Base-by-base conservation (phyloP, 2,113 vertebrate species). In the Platycercus adscitus region DNA sequence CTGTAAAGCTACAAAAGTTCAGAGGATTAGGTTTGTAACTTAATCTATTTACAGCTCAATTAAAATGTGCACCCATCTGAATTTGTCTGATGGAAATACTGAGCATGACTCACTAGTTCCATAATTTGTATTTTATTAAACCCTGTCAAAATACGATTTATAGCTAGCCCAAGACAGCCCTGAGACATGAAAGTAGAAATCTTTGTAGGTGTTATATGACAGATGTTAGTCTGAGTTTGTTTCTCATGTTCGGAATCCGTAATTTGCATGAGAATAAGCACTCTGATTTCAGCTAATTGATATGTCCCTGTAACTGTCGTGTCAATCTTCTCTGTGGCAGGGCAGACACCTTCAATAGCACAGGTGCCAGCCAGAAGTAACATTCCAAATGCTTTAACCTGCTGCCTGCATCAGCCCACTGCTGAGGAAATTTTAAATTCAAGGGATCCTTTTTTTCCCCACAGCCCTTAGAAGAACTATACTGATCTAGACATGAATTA, bases 91-190 rank as follows among this genome's bases (percentile, higher is more conserved):
- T 87, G 73, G 88, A 92, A 96, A 95, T 85, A 76, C 58, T 66
- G 87, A 96, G 35, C 61, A 85, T 92, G 91, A 95, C 73, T 95
- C 95, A 94, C 81, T 82, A 90, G 63, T 90, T 92, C 84, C 16
- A 29, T 97, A 92, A 95, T 97, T 95, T 93, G 77, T 97, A 85
- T 97, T 97, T 96, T 96, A 96, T 96, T 93, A 95, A 96, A 96
- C 73, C 29, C 65, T 94, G 97, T 96, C 96, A 97, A 96, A 97
- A 97, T 93, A 94, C 28, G 0, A 96, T 96, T 96, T 94, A 91
- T 88, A 92, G 93, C 90, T 94, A 93, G 96, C 70, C 66, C 47
- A 80, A 95, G 90, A 81, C 81, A 91, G 77, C 81, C 81, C 41
- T 92, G 53, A 93, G 81, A 96, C 91, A 85, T 3, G 7, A 95